Conservation (phyloP, 1,140 invertebrate genomes). For the Harpegnathos saltator region DNA sequence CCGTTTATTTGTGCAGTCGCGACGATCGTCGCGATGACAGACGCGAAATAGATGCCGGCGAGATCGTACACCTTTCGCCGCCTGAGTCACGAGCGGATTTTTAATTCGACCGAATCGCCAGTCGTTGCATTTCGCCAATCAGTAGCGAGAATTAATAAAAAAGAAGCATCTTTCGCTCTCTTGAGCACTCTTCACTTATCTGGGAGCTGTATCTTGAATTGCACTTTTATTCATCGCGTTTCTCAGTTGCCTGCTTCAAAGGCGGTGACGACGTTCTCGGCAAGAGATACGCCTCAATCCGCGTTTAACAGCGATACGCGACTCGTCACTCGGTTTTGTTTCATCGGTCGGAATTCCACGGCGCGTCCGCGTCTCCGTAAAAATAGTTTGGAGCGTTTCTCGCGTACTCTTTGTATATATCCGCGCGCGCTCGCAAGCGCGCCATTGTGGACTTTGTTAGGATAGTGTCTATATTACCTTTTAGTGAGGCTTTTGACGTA, state of each 20-base stretch:
- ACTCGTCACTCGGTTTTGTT: neutral
- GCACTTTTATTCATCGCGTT: conserved; percentile 34
- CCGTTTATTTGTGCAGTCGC: neutral
- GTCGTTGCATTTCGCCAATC: no score
- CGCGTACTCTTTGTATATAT: neutral
- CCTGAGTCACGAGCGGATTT: no score
- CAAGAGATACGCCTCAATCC: conserved; percentile 24
- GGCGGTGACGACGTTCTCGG: conserved; percentile 30
- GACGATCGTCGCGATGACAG: neutral
- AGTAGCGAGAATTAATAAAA: neutral
- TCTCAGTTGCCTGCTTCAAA: conserved; percentile 21
- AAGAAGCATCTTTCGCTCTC: conserved; percentile 12
- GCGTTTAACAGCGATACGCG: neutral
- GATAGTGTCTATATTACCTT: neutral
- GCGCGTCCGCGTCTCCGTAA: neutral
- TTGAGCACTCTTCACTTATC: neutral
- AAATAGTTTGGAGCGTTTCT: conserved; percentile 1
- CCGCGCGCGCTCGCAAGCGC: no score
- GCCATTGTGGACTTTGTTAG: neutral
- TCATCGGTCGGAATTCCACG: neutral
- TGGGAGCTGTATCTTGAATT: conserved; percentile 2
- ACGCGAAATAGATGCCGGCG: neutral
- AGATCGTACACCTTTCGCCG: neutral
- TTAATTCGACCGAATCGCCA: no score
- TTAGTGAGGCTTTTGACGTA: conserved; percentile 25